A percentile compares a stretch with the other conserved stretches of the same genome.
Conservation (phyloP, 2,797 vertebrate species). For the Notamacropus eugenii region DNA sequence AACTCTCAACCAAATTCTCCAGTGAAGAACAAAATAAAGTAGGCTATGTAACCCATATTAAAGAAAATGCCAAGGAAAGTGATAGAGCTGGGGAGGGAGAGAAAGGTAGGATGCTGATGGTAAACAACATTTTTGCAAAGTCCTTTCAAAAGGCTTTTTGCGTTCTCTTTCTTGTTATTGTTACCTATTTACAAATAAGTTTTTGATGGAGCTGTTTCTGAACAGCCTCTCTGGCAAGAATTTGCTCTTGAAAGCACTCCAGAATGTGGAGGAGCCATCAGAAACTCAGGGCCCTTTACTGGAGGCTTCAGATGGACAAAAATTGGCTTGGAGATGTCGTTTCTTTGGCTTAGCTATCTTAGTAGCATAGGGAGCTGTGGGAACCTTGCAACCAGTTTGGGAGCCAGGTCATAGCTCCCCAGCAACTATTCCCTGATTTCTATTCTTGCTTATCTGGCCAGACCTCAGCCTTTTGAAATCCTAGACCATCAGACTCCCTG, state of each 20-base stretch:
- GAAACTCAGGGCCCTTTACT: background rate
- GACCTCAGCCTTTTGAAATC: background rate
- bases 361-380: background rate
- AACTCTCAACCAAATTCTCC: constrained; percentile 43
- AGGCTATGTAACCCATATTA: constrained; percentile 32
- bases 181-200: background rate
- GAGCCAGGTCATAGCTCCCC: background rate
- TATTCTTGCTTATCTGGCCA: background rate
- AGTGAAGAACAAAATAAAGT: constrained; percentile 56
- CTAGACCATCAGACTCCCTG: background rate
- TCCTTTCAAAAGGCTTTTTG: background rate
- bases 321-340: background rate
- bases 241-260: background rate
- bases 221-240: background rate
- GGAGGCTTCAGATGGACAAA: background rate
- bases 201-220: background rate
- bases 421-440: background rate
- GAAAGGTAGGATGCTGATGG: background rate
- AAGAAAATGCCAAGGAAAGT: constrained; percentile 60
- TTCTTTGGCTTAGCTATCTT: background rate
- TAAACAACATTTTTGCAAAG: background rate
- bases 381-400: background rate
- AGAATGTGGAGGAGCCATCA: background rate
- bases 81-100: background rate
- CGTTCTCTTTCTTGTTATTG: background rate